A percentile compares a stretch with the other conserved stretches of the same genome.
Conservation (phyloP, 2,113 vertebrate species). For the Calypte anna region DNA sequence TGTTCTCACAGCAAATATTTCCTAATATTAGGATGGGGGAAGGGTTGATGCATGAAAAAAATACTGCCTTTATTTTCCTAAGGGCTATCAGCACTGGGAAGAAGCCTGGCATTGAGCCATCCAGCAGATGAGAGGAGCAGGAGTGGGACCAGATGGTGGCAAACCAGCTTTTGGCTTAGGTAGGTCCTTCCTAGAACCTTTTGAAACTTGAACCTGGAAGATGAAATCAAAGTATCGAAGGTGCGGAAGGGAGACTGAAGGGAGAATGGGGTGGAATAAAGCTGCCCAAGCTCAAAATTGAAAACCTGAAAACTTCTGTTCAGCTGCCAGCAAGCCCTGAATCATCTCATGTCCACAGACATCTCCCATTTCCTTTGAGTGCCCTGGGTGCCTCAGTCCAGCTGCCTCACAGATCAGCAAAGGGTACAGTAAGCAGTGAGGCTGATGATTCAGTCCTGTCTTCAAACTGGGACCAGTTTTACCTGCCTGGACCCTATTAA, state of each 20-base stretch:
- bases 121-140: neutral
- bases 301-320: slow-evolving; percentile 57
- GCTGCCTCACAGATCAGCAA: neutral
- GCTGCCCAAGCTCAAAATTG: neutral
- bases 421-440: neutral
- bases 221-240: neutral
- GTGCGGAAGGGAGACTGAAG: neutral
- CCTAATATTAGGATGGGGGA: neutral
- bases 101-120: neutral
- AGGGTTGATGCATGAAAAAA: neutral
- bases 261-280: slow-evolving; percentile 43
- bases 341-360: slow-evolving; percentile 46
- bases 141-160: neutral
- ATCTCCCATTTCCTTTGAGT: slow-evolving; percentile 33
- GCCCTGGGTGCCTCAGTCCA: slow-evolving; percentile 13
- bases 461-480: slow-evolving; percentile 41
- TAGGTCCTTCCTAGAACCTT: neutral
- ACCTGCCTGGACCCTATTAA: slow-evolving; percentile 19
- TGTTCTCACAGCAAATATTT: neutral
- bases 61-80: neutral
- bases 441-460: slow-evolving; percentile 20
- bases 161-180: neutral
- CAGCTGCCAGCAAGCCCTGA: slow-evolving; percentile 53
- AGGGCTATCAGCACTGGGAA: neutral
- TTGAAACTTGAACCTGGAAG: neutral